Percentiles rank a stretch among this genome's conserved stretches.
These are phyloP conservation scores for Danio kyathit DNA, from an alignment of 2,797 vertebrate species.

Conservation along the genomic window DNA sequence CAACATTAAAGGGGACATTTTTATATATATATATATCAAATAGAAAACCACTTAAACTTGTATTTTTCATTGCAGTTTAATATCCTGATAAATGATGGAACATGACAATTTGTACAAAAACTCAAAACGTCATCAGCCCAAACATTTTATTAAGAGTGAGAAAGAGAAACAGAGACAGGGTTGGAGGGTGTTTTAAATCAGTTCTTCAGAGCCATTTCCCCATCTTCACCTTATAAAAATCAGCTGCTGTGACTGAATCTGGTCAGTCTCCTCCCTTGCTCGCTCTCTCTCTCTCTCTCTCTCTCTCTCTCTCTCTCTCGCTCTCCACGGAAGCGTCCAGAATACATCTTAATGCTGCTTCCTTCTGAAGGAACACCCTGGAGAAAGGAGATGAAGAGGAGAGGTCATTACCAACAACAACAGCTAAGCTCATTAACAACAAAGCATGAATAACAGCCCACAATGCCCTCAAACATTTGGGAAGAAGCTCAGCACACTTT, in stretches of 20 bases:
- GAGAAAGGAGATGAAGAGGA: slow-evolving; percentile 45
- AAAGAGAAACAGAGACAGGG: slow-evolving; percentile 75
- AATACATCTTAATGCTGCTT: slow-evolving; percentile 81
- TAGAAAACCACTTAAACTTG: too few relatives aligned
- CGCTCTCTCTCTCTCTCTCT: slow-evolving; percentile 57
- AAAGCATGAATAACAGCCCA: background rate
- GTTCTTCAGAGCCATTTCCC: slow-evolving; percentile 48
- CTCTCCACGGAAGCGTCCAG: slow-evolving; percentile 59
- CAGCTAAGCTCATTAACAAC: background rate
- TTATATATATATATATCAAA: too few relatives aligned
- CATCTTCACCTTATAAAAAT: slow-evolving; percentile 27
- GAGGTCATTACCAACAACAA: background rate
- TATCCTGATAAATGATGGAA: background rate
- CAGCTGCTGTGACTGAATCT: slow-evolving; percentile 48
- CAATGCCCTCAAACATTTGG: slow-evolving; percentile 1
- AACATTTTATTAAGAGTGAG: slow-evolving; percentile 73
- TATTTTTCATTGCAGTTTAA: background rate
- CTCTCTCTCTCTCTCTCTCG: slow-evolving; percentile 60
- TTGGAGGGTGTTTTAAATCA: slow-evolving; percentile 68
- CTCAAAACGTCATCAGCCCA: slow-evolving; percentile 70
- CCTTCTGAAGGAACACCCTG: slow-evolving; percentile 85
- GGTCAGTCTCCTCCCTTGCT: slow-evolving; percentile 68
- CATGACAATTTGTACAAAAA: background rate
- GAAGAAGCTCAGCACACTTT: background rate
- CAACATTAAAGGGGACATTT: too few relatives aligned